Percentiles rank a stretch among this genome's conserved stretches.
These are phyloP conservation scores for Orthosia cruda DNA, from an alignment of 2,888 invertebrate species.

Conservation along the genomic window DNA sequence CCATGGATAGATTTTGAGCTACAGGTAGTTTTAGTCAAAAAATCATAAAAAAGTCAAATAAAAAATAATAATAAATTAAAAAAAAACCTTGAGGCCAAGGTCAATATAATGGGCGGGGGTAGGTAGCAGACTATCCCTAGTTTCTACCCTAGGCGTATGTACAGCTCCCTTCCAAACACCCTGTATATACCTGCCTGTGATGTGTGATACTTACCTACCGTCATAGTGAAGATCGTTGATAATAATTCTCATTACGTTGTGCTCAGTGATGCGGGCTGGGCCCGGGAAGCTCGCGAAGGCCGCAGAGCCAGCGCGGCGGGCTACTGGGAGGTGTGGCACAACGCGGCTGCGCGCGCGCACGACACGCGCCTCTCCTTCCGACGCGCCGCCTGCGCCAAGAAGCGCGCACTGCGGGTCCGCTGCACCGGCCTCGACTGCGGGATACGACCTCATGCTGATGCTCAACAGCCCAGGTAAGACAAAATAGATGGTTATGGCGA, in stretches of 20 bases:
- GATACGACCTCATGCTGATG: conserved; percentile 93
- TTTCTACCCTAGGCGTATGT: no score
- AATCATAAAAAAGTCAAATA: no score
- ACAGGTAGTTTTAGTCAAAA: no score
- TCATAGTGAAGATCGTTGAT: background rate
- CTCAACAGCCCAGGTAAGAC: conserved; percentile 93
- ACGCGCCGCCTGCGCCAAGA: conserved; percentile 92
- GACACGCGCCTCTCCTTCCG: conserved; percentile 93
- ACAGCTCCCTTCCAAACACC: no score
- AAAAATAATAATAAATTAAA: no score
- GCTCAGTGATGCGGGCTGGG: conserved; percentile 85
- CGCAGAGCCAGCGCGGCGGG: conserved; percentile 82
- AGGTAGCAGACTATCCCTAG: no score
- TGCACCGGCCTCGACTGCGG: conserved; percentile 94
- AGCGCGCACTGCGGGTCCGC: conserved; percentile 93
- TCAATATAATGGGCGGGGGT: no score
- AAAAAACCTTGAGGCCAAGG: no score
- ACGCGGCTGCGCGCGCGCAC: conserved; percentile 88
- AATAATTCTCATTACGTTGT: conserved; percentile 13
- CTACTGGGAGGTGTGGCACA: conserved; percentile 93
- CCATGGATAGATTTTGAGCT: no score
- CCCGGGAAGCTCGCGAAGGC: conserved; percentile 87
- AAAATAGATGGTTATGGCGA: background rate
- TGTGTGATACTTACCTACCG: no score
- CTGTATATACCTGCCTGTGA: no score